These are phyloP conservation scores for Pomphorhynchus laevis DNA, from an alignment of 1,140 invertebrate genomes.

Conservation along the genomic window DNA sequence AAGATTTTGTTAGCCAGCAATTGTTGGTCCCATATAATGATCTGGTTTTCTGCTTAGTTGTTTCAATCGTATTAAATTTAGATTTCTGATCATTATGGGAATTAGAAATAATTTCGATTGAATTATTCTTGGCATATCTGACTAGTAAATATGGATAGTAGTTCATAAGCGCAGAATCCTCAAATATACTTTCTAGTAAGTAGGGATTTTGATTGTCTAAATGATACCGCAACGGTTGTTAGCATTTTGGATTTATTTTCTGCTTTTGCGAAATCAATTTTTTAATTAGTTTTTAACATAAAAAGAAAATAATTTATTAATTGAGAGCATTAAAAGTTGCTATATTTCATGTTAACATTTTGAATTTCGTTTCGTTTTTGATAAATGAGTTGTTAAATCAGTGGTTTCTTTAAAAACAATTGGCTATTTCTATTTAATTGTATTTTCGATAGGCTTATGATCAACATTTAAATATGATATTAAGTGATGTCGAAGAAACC, in stretches of 20 bases:
- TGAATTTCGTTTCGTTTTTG: not conserved
- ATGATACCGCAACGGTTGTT: no score
- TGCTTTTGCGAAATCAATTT: conserved; percentile 7
- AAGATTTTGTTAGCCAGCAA: no score
- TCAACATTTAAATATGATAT: conserved; percentile 90
- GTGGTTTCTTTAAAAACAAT: not conserved
- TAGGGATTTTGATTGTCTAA: no score
- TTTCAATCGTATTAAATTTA: no score
- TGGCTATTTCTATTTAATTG: conserved; percentile 5
- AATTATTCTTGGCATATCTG: no score
- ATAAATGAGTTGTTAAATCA: not conserved
- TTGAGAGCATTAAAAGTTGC: not conserved
- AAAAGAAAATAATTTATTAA: not conserved
- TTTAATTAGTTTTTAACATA: not conserved
- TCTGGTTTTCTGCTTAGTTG: no score
- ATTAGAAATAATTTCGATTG: no score
- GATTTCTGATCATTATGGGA: no score
- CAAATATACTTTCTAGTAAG: no score
- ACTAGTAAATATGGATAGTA: no score
- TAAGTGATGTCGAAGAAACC: conserved; percentile 87
- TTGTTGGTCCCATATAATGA: no score
- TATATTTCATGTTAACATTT: not conserved
- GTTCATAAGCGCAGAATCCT: no score
- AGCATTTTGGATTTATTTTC: conserved; percentile 5
- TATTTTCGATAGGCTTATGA: conserved; percentile 43